Evolutionary conservation across 2,113 vertebrate species (phyloP).

Genomic region (Mohoua ochrocephala): DNA sequence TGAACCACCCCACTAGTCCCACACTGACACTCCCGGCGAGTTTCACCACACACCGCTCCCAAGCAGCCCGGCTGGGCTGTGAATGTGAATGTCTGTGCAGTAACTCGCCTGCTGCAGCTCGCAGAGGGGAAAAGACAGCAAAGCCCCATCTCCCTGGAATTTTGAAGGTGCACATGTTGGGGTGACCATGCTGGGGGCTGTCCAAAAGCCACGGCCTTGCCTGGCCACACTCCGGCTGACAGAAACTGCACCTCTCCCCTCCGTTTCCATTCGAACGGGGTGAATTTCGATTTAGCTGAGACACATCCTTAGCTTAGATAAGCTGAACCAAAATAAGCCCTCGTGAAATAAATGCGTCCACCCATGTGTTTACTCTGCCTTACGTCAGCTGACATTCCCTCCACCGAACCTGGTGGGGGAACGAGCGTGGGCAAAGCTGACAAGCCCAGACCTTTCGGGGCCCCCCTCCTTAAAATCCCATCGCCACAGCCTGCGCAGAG

Average conservation of each 20-base stretch:
- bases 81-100: not conserved
- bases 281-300: not conserved
- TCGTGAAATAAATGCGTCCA: not conserved
- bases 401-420: not conserved
- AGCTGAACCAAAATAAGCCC: not conserved
- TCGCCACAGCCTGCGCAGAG: rapidly evolving
- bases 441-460: not conserved
- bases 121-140: not conserved
- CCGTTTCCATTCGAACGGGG: not conserved
- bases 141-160: not conserved
- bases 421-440: not conserved
- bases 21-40: not conserved
- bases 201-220: not conserved
- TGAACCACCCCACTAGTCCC: not conserved
- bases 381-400: not conserved
- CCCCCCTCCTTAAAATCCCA: not conserved
- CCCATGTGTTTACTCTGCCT: not conserved
- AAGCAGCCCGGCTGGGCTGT: not conserved
- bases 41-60: not conserved
- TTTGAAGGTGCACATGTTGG: not conserved
- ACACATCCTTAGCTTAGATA: not conserved
- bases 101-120: not conserved
- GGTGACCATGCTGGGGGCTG: not conserved
- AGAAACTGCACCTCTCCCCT: not conserved
- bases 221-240: not conserved